phyloP scores from a whole-genome alignment of 2,888 invertebrate species.

The Euclidia mi region DNA sequence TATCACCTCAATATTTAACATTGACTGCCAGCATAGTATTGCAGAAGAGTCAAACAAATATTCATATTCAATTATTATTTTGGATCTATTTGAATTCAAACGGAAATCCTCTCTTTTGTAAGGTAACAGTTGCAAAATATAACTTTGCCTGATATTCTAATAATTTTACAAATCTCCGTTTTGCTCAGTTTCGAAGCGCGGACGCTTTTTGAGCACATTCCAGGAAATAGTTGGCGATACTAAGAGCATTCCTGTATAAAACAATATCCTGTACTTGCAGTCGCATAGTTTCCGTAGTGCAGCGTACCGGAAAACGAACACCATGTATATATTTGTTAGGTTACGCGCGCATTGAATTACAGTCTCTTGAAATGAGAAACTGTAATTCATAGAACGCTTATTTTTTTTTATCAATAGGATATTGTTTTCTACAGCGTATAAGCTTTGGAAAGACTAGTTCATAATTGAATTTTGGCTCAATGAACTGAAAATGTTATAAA shows the following conservation, averaged over 20 bases:
- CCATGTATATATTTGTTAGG: constrained; percentile 20
- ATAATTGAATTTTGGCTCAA: too few species aligned
- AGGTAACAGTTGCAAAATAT: constrained; percentile 1
- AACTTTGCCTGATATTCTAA: constrained; percentile 6
- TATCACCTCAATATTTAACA: too few species aligned
- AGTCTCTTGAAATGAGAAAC: too few species aligned
- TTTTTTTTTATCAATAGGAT: too few species aligned
- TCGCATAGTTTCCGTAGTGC: constrained; percentile 41
- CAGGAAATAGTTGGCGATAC: constrained; percentile 39
- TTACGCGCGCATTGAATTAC: constrained; percentile 14
- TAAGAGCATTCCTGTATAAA: constrained; percentile 36
- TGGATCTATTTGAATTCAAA: too few species aligned
- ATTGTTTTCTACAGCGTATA: too few species aligned
- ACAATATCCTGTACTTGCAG: constrained; percentile 31
- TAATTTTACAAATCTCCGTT: constrained; percentile 14
- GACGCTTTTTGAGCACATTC: constrained; percentile 24
- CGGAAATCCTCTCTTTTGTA: neutral
- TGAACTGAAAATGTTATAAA: too few species aligned
- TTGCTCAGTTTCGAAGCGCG: constrained; percentile 5
- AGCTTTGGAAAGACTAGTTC: too few species aligned
- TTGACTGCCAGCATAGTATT: too few species aligned
- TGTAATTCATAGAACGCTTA: too few species aligned
- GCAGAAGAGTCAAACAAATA: too few species aligned
- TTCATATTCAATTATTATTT: too few species aligned
- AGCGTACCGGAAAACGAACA: constrained; percentile 40